phyloP scores from a whole-genome alignment of 2,797 vertebrate species.

The Cyprinella venusta region DNA sequence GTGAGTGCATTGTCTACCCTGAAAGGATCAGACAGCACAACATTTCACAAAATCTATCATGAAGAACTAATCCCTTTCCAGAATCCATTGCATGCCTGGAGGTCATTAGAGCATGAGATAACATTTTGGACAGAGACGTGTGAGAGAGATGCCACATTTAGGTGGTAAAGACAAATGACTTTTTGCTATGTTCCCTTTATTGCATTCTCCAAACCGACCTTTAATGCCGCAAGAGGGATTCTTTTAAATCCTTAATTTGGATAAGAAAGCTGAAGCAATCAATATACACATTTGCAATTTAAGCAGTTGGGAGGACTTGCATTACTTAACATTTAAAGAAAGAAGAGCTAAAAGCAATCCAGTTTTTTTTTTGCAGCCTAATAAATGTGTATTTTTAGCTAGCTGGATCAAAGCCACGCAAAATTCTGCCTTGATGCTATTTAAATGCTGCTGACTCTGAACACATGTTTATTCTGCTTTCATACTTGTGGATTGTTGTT shows the following conservation, averaged over 20 bases:
- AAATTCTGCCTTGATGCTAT: too few species aligned
- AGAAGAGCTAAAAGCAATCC: not conserved
- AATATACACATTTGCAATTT: conserved; percentile 26
- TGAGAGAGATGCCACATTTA: not conserved
- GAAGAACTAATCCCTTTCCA: conserved; percentile 25
- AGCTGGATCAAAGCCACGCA: not conserved
- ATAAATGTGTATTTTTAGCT: conserved; percentile 27
- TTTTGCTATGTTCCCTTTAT: conserved; percentile 1
- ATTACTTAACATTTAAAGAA: conserved; percentile 1
- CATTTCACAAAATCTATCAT: conserved; percentile 47
- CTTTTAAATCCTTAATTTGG: conserved; percentile 6
- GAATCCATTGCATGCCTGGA: conserved; percentile 18
- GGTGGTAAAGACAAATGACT: conserved; percentile 4
- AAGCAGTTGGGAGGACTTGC: not conserved
- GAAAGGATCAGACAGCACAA: conserved; percentile 51
- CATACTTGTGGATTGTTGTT: not conserved
- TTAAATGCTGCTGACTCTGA: not conserved
- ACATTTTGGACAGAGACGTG: not conserved
- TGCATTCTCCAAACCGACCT: conserved; percentile 8
- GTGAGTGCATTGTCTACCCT: not conserved
- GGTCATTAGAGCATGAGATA: not conserved
- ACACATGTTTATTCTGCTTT: conserved; percentile 6
- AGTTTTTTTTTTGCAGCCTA: not conserved
- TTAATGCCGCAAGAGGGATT: not conserved
- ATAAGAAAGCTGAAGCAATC: conserved; percentile 8